Evolutionary conservation across 2,797 vertebrate genomes (phyloP).

Genomic region (Lithobates pipiens): DNA sequence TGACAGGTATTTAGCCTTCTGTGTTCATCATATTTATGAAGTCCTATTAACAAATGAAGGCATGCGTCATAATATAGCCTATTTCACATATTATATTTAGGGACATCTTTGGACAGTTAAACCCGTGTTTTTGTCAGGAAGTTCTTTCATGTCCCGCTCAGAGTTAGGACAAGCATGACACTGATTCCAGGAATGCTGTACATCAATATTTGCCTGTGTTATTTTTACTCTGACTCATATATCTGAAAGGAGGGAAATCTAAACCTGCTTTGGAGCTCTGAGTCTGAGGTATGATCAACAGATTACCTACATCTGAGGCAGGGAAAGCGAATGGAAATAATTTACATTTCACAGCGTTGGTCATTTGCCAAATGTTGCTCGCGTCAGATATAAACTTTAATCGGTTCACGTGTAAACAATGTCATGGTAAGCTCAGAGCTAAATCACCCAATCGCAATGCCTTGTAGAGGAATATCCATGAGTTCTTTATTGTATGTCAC

Average conservation of each 20-base stretch:
- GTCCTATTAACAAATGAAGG: neutral
- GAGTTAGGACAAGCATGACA: constrained; percentile 28
- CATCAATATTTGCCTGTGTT: constrained; percentile 45
- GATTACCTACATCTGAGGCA: constrained; percentile 43
- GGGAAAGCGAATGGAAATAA: constrained; percentile 41
- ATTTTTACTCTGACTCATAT: constrained; percentile 45
- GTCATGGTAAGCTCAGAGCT: constrained; percentile 34
- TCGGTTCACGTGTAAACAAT: constrained; percentile 39
- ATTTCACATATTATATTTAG: neutral
- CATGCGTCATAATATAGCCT: neutral
- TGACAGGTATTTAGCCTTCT: neutral
- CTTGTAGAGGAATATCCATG: neutral
- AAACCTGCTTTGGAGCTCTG: constrained; percentile 38
- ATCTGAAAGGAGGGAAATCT: constrained; percentile 42
- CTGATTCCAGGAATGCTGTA: constrained; percentile 40
- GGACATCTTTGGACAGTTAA: neutral
- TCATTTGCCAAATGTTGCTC: constrained; percentile 12
- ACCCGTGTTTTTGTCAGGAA: constrained; percentile 18
- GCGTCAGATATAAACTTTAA: constrained; percentile 47
- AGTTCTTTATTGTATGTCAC: neutral
- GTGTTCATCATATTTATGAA: neutral
- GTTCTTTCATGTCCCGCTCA: constrained; percentile 20
- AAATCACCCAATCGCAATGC: constrained; percentile 16
- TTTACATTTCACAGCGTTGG: constrained; percentile 32
- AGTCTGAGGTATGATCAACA: constrained; percentile 43